Evolutionary conservation across 2,888 invertebrate genomes (phyloP).

Genomic region (Augiades crinisus): DNA sequence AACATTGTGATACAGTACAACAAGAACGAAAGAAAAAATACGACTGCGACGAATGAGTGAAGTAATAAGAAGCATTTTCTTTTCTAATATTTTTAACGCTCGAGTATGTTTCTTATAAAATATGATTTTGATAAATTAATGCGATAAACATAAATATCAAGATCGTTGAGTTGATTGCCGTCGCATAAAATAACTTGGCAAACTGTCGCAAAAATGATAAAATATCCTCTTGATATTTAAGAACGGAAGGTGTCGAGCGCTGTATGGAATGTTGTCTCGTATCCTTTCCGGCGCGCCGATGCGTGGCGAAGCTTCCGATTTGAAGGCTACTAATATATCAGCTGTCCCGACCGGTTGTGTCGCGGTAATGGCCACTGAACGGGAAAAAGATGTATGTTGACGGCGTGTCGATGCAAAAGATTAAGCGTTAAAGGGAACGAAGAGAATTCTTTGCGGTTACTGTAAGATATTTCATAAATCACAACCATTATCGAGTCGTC

Average conservation of each 20-base stretch:
- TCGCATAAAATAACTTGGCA: neutral
- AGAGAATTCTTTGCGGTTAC: neutral
- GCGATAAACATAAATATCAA: neutral
- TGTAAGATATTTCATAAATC: neutral
- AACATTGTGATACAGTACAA: no score
- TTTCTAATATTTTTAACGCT: constrained; percentile 15
- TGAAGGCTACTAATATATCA: constrained; percentile 17
- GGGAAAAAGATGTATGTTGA: constrained; percentile 6
- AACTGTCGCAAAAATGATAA: no score
- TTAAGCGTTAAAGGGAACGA: neutral
- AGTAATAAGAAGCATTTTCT: no score
- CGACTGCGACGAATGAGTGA: no score
- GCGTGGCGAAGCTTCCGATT: constrained; percentile 20
- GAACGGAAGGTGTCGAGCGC: constrained; percentile 5
- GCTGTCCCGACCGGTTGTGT: constrained; percentile 19
- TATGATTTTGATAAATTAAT: neutral
- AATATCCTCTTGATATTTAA: neutral
- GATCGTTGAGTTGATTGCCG: neutral
- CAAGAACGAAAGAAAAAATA: no score
- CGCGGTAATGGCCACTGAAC: constrained; percentile 3
- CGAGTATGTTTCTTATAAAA: neutral
- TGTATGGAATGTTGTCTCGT: constrained; percentile 14
- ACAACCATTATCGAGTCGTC: neutral
- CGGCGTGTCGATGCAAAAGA: neutral
- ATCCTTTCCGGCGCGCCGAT: constrained; percentile 15